Percentiles rank a stretch among this genome's conserved stretches.
Conservation (phyloP, 2,888 invertebrate species). For the Thecophora atra region DNA sequence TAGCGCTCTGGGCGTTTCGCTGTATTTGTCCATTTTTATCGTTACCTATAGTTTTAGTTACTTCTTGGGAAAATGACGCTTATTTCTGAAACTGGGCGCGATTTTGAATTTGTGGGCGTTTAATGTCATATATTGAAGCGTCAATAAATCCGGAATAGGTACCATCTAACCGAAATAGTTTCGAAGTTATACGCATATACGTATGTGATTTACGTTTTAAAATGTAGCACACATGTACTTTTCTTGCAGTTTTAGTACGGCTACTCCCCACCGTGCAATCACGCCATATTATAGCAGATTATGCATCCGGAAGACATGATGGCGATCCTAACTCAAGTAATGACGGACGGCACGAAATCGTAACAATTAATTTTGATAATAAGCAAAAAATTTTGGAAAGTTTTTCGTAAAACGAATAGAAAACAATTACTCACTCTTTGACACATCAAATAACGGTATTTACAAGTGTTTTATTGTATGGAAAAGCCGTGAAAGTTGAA, state of each 20-base stretch:
- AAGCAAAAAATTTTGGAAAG: constrained; percentile 45
- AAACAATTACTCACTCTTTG: constrained; percentile 39
- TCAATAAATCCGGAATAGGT: too few species aligned
- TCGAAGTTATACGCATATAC: too few species aligned
- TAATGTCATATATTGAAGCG: too few species aligned
- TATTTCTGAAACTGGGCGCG: too few species aligned
- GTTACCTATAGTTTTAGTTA: too few species aligned
- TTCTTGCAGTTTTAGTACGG: constrained; percentile 43
- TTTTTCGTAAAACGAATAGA: constrained; percentile 42
- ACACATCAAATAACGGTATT: constrained; percentile 40
- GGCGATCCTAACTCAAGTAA: constrained; percentile 69
- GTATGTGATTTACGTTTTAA: too few species aligned
- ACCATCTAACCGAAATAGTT: too few species aligned
- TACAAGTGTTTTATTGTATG: constrained; percentile 20
- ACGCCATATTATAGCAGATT: constrained; percentile 39
- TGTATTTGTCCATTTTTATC: too few species aligned
- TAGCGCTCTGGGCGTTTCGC: too few species aligned
- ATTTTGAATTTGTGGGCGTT: too few species aligned
- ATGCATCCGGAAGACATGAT: constrained; percentile 74
- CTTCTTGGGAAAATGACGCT: too few species aligned
- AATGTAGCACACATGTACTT: constrained; percentile 33
- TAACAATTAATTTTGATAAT: constrained; percentile 45
- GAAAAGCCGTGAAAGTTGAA: constrained; percentile 37
- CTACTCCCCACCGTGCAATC: constrained; percentile 42
- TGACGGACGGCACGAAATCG: constrained; percentile 50